phyloP scores from a whole-genome alignment of 2,888 invertebrate genomes.

The Drosophila koepferae region DNA sequence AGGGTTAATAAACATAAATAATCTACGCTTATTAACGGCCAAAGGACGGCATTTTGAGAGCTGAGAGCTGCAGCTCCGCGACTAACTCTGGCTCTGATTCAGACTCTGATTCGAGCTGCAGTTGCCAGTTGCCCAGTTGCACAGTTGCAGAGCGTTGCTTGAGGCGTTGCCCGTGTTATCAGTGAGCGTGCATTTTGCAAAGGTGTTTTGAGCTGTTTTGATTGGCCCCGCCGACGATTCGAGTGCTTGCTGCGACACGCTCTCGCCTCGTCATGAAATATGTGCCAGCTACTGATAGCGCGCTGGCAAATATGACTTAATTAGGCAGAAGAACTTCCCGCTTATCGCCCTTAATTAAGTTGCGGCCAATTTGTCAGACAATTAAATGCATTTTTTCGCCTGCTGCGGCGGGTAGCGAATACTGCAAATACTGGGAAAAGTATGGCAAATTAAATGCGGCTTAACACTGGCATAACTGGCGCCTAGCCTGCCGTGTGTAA shows the following conservation, averaged over 20 bases:
- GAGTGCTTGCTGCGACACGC: slow-evolving; percentile 39
- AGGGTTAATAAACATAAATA: slow-evolving; percentile 84
- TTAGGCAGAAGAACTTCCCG: slow-evolving; percentile 45
- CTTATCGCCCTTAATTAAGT: slow-evolving; percentile 79
- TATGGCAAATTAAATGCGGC: slow-evolving; percentile 31
- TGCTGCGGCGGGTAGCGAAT: slow-evolving; percentile 57
- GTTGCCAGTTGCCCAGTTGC: slow-evolving; percentile 5
- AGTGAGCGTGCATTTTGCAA: slow-evolving; percentile 82
- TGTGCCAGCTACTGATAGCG: slow-evolving; percentile 70
- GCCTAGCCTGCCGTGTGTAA: slow-evolving; percentile 49
- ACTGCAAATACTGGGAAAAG: not conserved
- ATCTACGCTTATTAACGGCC: slow-evolving; percentile 82
- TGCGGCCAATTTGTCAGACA: slow-evolving; percentile 81
- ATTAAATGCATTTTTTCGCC: slow-evolving; percentile 53
- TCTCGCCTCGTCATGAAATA: slow-evolving; percentile 66
- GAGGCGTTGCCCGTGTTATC: slow-evolving; percentile 64
- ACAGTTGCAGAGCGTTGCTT: slow-evolving; percentile 8
- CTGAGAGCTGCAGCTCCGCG: slow-evolving; percentile 26
- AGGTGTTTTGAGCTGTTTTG: slow-evolving; percentile 79
- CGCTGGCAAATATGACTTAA: slow-evolving; percentile 67
- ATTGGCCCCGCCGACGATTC: slow-evolving; percentile 46
- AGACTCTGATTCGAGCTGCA: not conserved
- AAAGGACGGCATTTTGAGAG: slow-evolving; percentile 53
- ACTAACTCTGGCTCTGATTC: slow-evolving; percentile 1
- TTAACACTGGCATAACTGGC: slow-evolving; percentile 47